phyloP scores from a whole-genome alignment of 2,888 invertebrate species.

The Cyclophora albipunctata region DNA sequence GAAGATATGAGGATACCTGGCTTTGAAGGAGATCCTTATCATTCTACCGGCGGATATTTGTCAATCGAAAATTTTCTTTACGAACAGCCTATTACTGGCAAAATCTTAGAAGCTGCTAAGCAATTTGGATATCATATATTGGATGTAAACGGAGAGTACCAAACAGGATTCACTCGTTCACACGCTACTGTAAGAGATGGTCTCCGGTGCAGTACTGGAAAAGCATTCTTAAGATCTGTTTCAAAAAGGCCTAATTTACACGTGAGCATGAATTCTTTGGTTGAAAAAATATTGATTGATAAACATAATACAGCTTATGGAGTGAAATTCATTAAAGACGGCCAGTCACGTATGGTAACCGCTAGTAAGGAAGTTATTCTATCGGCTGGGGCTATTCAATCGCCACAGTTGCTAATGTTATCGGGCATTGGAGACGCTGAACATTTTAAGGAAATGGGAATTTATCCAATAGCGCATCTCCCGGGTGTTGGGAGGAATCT shows the following conservation, averaged over 20 bases:
- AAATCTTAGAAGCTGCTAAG: slow-evolving; percentile 80
- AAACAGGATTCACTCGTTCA: slow-evolving; percentile 85
- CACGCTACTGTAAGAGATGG: slow-evolving; percentile 87
- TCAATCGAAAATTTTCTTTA: slow-evolving; percentile 83
- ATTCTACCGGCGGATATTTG: slow-evolving; percentile 82
- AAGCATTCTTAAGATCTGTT: slow-evolving; percentile 84
- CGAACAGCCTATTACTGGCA: slow-evolving; percentile 80
- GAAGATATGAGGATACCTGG: slow-evolving; percentile 84
- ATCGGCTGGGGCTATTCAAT: slow-evolving; percentile 88
- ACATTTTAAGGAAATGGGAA: slow-evolving; percentile 77
- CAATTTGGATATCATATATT: slow-evolving; percentile 81
- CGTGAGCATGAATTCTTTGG: slow-evolving; percentile 80
- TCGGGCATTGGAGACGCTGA: slow-evolving; percentile 85
- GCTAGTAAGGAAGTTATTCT: slow-evolving; percentile 87
- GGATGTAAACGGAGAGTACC: slow-evolving; percentile 86
- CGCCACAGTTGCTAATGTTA: slow-evolving; percentile 90
- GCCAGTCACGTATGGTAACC: slow-evolving; percentile 66
- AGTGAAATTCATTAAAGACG: slow-evolving; percentile 78
- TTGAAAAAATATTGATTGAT: slow-evolving; percentile 80
- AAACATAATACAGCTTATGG: slow-evolving; percentile 78
- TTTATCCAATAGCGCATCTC: slow-evolving; percentile 76
- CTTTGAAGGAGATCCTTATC: slow-evolving; percentile 75
- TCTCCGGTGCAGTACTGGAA: slow-evolving; percentile 87
- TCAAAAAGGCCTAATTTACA: slow-evolving; percentile 82
- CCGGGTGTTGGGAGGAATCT: slow-evolving; percentile 88